These are phyloP conservation scores for Emys orbicularis DNA, from an alignment of 2,797 vertebrate species.

Conservation along the genomic window DNA sequence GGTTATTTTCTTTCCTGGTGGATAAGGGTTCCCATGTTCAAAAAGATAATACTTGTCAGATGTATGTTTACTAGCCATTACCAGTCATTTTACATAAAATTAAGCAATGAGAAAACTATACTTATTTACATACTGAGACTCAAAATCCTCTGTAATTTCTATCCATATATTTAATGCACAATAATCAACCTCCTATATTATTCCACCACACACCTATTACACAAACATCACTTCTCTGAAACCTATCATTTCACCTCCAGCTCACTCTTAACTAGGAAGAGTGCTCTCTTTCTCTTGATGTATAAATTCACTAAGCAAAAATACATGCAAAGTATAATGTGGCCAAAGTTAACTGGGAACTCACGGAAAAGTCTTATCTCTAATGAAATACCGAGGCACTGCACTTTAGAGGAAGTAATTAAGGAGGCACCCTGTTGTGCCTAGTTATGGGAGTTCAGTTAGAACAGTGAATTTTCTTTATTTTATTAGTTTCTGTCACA, in stretches of 20 bases:
- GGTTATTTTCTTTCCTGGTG: neutral
- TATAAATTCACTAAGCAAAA: neutral
- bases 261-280: neutral
- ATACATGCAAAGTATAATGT: neutral
- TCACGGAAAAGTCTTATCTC: neutral
- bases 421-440: constrained; percentile 43
- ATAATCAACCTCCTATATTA: neutral
- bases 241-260: neutral
- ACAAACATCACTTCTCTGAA: neutral
- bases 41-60: neutral
- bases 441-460: constrained; percentile 16
- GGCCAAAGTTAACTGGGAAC: constrained; percentile 35
- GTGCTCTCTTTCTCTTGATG: neutral
- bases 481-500: constrained; percentile 55
- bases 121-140: neutral
- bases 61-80: neutral
- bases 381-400: constrained; percentile 38
- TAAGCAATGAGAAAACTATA: neutral
- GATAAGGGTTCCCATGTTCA: neutral
- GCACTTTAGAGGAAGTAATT: constrained; percentile 56
- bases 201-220: neutral
- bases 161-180: neutral
- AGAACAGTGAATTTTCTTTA: constrained; percentile 42
- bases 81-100: neutral
- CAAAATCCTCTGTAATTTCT: neutral